Evolutionary conservation across 2,888 invertebrate species (phyloP), one percentile per base, ranked within the genome.

Genomic region (Schrankia costaestrigalis): DNA sequence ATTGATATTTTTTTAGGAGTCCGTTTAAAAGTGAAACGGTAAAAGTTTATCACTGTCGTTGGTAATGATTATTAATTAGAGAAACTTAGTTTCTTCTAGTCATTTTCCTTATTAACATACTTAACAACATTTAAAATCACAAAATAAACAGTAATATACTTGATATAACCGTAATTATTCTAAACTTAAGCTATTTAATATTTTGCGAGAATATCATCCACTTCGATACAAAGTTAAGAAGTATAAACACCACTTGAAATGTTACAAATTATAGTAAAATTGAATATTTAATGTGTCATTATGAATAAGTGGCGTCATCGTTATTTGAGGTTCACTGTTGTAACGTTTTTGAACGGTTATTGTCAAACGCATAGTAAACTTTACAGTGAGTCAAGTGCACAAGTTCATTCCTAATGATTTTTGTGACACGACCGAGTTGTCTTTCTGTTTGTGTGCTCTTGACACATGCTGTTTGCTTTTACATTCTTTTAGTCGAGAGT

Each of bases 401-500:
- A 31, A 40, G 45, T 53, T 41, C 46, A 48, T 51, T 41, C 40
- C 33, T 31, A 38, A 13, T 8, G 11, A 22, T 37, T 41, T 35
- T 29, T 21, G 23, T 12, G 7, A 34, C 27, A 28, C 32, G 34
- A 36, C 26, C 7, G n/a, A 25, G 34, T 35, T 39, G 26, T 63
- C 45, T 51, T 56, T 58, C 31, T 71, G 68, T 78, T 70, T 74
- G 68, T 70, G 41, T 60, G 64, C 61, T 63, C 68, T 74, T 75
- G 76, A 72, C 74, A 74, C 65, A 65, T 52, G 67, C 55, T 81
- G 71, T 84, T 83, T 83, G 56, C 72, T 64, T 71, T 66, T 45
- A 71, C 71, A 82, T 84, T 84, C 77, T 75, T 70, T 69, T 50
- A 52, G 45, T 29, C 29, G 31, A 63, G 64, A 51, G 51, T 41